Percentiles rank a stretch among this genome's conserved stretches.
These are phyloP conservation scores for Phylloscopus whistleri DNA, from an alignment of 2,113 vertebrate species.

Conservation along the genomic window DNA sequence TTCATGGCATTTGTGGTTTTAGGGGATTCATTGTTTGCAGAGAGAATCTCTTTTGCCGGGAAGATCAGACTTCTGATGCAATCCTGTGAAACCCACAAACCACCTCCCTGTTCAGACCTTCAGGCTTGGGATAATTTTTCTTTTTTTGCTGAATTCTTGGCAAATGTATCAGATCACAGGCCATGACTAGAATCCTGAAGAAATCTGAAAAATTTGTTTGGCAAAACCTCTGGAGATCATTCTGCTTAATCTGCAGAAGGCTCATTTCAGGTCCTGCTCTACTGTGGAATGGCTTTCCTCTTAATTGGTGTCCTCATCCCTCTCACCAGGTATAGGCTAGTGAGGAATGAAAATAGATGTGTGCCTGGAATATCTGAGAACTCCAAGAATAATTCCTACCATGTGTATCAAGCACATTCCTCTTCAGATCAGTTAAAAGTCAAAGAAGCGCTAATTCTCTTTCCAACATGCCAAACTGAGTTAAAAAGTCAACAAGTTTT, in stretches of 20 bases:
- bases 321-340: background rate
- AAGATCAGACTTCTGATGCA: slow-evolving; percentile 67
- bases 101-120: slow-evolving; percentile 43
- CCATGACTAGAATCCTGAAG: slow-evolving; percentile 33
- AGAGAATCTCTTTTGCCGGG: slow-evolving; percentile 52
- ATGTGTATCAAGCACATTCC: slow-evolving; percentile 33
- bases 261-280: background rate
- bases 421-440: slow-evolving; percentile 25
- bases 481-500: background rate
- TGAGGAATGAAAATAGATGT: slow-evolving; percentile 42
- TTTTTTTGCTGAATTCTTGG: slow-evolving; percentile 44
- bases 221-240: slow-evolving; percentile 34
- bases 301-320: slow-evolving; percentile 1
- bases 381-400: slow-evolving; percentile 35
- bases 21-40: slow-evolving; percentile 57
- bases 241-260: slow-evolving; percentile 28
- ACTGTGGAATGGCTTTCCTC: slow-evolving; percentile 42
- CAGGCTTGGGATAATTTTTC: slow-evolving; percentile 13
- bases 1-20: slow-evolving; percentile 62
- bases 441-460: slow-evolving; percentile 26
- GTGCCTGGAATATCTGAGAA: slow-evolving; percentile 16
- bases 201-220: slow-evolving; percentile 57
- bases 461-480: background rate
- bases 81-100: slow-evolving; percentile 66
- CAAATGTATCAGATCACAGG: slow-evolving; percentile 29